Evolutionary conservation across 37 sponge, comb jelly and placozoan genomes (phyloP).

Genomic region (Haliclona indistincta): DNA sequence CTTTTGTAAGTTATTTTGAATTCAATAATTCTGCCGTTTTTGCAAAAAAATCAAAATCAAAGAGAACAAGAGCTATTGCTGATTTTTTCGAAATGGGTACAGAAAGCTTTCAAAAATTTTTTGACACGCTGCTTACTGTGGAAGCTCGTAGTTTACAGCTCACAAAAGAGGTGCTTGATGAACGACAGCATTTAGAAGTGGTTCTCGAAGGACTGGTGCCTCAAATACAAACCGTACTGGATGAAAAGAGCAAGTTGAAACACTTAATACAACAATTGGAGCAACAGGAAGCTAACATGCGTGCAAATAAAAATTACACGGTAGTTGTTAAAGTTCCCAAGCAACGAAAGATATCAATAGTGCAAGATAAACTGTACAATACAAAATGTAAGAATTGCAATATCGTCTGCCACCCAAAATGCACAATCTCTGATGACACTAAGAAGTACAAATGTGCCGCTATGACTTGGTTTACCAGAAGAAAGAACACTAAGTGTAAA

Average conservation of each 20-base stretch:
- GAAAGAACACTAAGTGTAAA: slow-evolving; percentile 14
- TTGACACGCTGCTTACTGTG: slow-evolving; percentile 17
- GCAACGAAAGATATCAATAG: slow-evolving; percentile 28
- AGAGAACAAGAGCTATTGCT: background rate
- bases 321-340: slow-evolving; percentile 33
- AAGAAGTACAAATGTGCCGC: slow-evolving; percentile 63
- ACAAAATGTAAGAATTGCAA: slow-evolving; percentile 78
- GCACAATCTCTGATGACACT: slow-evolving; percentile 42
- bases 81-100: slow-evolving; percentile 71
- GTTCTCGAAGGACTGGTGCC: slow-evolving; percentile 38
- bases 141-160: slow-evolving; percentile 35
- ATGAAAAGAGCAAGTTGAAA: slow-evolving; percentile 40
- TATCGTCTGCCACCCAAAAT: slow-evolving; percentile 64
- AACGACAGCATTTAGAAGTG: slow-evolving; percentile 52
- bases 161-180: slow-evolving; percentile 63
- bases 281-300: slow-evolving; percentile 39
- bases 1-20: slow-evolving; percentile 29
- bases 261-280: slow-evolving; percentile 43
- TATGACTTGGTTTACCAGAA: slow-evolving; percentile 31
- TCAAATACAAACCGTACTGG: slow-evolving; percentile 30
- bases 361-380: slow-evolving; percentile 37
- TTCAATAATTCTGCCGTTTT: slow-evolving; percentile 83
- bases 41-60: background rate
- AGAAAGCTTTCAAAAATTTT: slow-evolving; percentile 53
- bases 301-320: slow-evolving; percentile 55